Evolutionary conservation across 2,797 vertebrate species (phyloP), one percentile per base, ranked within the genome.

Genomic region (Cirrhinus molitorella): DNA sequence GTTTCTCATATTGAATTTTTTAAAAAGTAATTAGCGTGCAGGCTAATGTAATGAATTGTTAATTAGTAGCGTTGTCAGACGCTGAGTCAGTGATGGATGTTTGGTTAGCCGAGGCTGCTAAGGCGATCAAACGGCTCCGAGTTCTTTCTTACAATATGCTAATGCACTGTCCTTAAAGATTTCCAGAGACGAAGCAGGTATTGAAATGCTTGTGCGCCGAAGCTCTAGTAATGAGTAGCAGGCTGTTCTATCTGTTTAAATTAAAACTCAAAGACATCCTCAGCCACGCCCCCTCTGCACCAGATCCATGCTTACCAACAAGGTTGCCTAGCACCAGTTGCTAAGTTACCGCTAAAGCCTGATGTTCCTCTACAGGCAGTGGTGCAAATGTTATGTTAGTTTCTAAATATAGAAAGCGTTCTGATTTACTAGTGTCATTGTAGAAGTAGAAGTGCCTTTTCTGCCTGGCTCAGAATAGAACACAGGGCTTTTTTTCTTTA

Each of bases 281-380:
- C 57, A 31, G 75, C 85, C 75, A 77, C 80, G 47, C 87, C 83
- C 88, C 85, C 85, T 87, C 88, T 87, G 83, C 88, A 87, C 79
- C 83, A 88, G 81, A 89, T 88, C 87, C 73, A 89, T 89, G 87
- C 88, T 89, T 89, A 89, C 88, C 85, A 89, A 89, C 87, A 89
- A 89, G 87, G 88, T 89, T 89, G 88, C 88, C 85, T 86, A 89
- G 88, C 87, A 89, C 82, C 88, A 86, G 88, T 89, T 89, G 88
- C 88, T 88, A 89, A 83, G 88, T 80, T 88, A 89, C 88, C 61
- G 31, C 78, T 75, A 80, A 83, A 89, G 83, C 84, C 85, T 80
- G 84, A 89, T 85, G 85, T 85, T 87, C 83, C 80, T 87, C 84
- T 87, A 87, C 81, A 87, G 85, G 88, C 79, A 81, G 82, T 80